These are phyloP conservation scores for Ormyrus thymus DNA, from an alignment of 2,888 invertebrate species.

Conservation along the genomic window DNA sequence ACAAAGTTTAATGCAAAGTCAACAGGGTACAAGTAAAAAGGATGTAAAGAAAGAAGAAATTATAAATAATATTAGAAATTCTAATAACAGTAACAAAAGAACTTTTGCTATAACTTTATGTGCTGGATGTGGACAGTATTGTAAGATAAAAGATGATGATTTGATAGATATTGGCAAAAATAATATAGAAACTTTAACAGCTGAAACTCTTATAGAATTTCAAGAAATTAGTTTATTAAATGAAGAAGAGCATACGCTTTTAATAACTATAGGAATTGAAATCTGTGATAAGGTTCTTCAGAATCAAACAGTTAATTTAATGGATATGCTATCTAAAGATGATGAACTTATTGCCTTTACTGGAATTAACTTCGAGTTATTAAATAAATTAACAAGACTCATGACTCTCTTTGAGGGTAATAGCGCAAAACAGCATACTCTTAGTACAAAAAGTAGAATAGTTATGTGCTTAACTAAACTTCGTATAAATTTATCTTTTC, in stretches of 20 bases:
- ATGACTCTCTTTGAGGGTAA: conserved; percentile 14
- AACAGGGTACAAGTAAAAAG: neutral
- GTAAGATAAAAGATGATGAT: conserved; percentile 35
- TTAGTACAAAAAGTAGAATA: conserved; percentile 29
- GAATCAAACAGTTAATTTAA: conserved; percentile 30
- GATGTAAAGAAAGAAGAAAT: neutral
- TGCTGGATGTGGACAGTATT: conserved; percentile 33
- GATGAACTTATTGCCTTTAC: conserved; percentile 50
- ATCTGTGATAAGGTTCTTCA: conserved; percentile 43
- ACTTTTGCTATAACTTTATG: conserved; percentile 37
- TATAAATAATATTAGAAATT: neutral
- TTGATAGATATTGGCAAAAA: conserved; percentile 6
- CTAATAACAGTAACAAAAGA: neutral
- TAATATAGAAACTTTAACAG: conserved; percentile 39
- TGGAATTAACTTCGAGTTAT: conserved; percentile 35
- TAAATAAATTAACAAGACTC: conserved; percentile 31
- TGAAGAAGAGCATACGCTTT: conserved; percentile 29
- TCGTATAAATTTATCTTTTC: conserved; percentile 48
- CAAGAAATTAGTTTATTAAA: conserved; percentile 32
- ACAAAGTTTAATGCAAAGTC: neutral
- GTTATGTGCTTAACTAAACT: conserved; percentile 47
- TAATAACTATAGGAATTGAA: conserved; percentile 45
- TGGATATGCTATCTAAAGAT: conserved; percentile 36
- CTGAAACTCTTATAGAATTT: conserved; percentile 45
- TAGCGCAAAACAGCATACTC: neutral